phyloP scores from a whole-genome alignment of 1,140 invertebrate species.

The Ganaspis sp. region DNA sequence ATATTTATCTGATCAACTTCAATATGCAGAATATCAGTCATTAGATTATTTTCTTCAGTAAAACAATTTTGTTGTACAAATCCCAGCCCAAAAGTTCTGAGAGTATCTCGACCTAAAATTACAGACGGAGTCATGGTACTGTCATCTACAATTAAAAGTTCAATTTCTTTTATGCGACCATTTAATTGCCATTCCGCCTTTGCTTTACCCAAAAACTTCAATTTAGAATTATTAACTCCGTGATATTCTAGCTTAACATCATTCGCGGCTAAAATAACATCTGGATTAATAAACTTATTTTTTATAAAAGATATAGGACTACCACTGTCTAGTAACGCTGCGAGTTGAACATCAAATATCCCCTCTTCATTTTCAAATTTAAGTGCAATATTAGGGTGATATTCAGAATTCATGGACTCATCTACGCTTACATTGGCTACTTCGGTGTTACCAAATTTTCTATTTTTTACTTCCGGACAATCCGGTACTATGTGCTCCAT shows the following conservation, averaged over 20 bases:
- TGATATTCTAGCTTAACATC: not conserved
- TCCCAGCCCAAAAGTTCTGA: slow-evolving; percentile 27
- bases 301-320: slow-evolving; percentile 35
- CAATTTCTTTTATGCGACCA: not conserved
- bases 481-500: not conserved
- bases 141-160: slow-evolving; percentile 29
- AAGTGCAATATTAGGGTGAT: slow-evolving; percentile 7
- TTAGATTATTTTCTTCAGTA: not conserved
- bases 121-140: slow-evolving; percentile 32
- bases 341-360: not conserved
- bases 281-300: slow-evolving; percentile 27
- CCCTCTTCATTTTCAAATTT: not conserved
- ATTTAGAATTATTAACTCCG: slow-evolving; percentile 34
- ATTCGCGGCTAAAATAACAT: not conserved
- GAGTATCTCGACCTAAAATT: slow-evolving; percentile 34
- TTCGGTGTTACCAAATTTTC: not conserved
- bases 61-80: not conserved
- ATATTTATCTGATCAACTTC: not conserved
- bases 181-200: not conserved
- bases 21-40: not conserved
- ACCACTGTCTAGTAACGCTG: slow-evolving; percentile 35
- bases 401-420: not conserved
- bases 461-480: slow-evolving; percentile 6
- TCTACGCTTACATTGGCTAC: not conserved
- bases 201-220: slow-evolving; percentile 24